phyloP scores from a whole-genome alignment of 2,797 vertebrate genomes.

The Schizopygopsis pylzovi region DNA sequence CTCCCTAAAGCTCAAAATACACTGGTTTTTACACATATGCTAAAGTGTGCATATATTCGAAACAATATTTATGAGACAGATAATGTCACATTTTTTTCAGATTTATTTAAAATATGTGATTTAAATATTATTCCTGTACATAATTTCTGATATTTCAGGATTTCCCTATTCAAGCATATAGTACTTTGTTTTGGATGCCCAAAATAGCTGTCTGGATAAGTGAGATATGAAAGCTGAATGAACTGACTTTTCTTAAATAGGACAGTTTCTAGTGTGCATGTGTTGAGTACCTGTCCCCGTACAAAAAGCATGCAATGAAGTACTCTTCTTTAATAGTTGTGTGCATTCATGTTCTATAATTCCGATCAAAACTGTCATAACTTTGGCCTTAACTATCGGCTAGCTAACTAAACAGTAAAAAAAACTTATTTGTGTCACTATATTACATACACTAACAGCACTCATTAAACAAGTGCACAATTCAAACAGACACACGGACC shows the following conservation, averaged over 20 bases:
- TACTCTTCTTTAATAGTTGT: background rate
- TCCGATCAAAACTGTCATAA: background rate
- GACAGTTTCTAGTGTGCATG: too few relatives aligned
- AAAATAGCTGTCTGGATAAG: background rate
- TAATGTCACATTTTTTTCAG: background rate
- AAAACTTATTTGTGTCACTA: background rate
- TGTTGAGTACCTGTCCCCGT: background rate
- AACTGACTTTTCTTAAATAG: background rate
- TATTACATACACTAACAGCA: slow-evolving; percentile 27
- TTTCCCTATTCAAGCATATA: background rate
- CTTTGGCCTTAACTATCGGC: background rate
- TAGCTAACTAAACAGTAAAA: background rate
- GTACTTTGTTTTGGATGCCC: background rate
- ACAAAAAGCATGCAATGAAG: background rate
- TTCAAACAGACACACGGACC: background rate
- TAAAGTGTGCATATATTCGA: background rate
- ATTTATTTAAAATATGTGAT: background rate
- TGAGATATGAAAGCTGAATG: background rate
- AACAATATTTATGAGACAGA: background rate
- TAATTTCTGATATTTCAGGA: background rate
- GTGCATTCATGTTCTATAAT: background rate
- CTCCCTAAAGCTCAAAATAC: background rate
- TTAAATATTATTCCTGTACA: background rate
- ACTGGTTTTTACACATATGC: background rate
- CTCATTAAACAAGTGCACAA: slow-evolving; percentile 13